Percentiles rank a stretch among this genome's conserved stretches.
phyloP scores from a whole-genome alignment of 1,140 invertebrate species.

The Agrypnia vestita region DNA sequence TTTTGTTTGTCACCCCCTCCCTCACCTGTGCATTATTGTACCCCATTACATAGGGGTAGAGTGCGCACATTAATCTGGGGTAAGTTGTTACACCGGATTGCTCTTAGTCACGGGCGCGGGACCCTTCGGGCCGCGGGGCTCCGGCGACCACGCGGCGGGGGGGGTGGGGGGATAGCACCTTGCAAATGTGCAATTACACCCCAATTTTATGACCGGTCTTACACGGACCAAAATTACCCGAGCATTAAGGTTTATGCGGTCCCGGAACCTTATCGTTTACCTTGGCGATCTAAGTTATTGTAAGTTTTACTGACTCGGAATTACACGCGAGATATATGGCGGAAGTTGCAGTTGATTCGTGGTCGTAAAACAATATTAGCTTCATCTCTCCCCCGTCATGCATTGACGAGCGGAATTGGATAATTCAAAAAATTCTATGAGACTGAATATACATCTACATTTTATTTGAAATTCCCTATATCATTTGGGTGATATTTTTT shows the following conservation, averaged over 20 bases:
- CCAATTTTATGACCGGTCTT: conserved; percentile 59
- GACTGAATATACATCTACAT: too few species aligned
- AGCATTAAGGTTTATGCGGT: conserved; percentile 26
- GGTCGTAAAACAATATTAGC: neutral
- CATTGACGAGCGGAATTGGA: too few species aligned
- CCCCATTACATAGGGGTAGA: conserved; percentile 52
- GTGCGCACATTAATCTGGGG: conserved; percentile 57
- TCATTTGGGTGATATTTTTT: too few species aligned
- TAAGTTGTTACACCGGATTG: conserved; percentile 58
- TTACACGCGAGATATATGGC: neutral
- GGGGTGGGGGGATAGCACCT: conserved; percentile 23
- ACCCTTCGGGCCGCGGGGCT: conserved; percentile 44
- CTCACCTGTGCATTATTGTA: conserved; percentile 49
- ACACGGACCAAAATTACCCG: conserved; percentile 56
- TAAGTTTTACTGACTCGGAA: conserved; percentile 19
- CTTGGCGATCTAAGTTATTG: conserved; percentile 29
- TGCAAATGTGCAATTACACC: conserved; percentile 60
- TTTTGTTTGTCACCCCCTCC: conserved; percentile 26
- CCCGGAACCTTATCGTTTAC: conserved; percentile 30
- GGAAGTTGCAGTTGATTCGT: neutral
- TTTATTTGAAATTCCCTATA: too few species aligned
- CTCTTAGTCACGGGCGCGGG: conserved; percentile 52
- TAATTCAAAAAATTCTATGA: too few species aligned
- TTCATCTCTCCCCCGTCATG: too few species aligned
- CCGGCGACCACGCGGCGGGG: neutral